Evolutionary conservation across 2,888 invertebrate species (phyloP).

Genomic region (Eugnorisma glareosa): DNA sequence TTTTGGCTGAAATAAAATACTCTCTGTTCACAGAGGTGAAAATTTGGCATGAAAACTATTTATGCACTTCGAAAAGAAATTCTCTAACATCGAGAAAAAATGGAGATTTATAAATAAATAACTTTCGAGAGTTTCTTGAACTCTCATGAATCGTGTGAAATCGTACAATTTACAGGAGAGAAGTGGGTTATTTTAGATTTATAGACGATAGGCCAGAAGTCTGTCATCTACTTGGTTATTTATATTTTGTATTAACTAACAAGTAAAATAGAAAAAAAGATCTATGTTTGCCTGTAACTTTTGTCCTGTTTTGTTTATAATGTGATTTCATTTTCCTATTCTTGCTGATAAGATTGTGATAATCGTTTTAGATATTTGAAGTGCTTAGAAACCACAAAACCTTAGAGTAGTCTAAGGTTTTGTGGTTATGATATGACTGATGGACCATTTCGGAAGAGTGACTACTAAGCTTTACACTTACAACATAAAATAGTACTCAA

Average conservation of each 20-base stretch:
- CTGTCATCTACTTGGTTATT: constrained; percentile 7
- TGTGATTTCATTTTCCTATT: not conserved
- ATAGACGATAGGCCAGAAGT: not conserved
- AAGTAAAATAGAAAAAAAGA: not conserved
- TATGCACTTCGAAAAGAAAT: constrained; percentile 22
- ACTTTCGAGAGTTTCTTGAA: constrained; percentile 48
- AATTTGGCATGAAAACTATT: constrained; percentile 12
- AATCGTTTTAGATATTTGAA: not conserved
- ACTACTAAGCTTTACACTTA: not conserved
- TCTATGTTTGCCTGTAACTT: not conserved
- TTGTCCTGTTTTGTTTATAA: not conserved
- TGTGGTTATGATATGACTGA: not conserved
- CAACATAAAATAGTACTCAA: constrained; percentile 11
- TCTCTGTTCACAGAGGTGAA: constrained; percentile 4
- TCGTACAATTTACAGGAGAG: constrained; percentile 6
- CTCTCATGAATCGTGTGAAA: constrained; percentile 29
- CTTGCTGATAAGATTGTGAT: not conserved
- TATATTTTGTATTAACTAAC: not conserved
- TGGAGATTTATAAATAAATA: constrained; percentile 39
- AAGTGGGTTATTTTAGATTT: constrained; percentile 26
- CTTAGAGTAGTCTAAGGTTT: not conserved
- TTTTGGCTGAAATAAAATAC: not conserved
- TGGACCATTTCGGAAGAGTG: not conserved
- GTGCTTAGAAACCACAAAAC: too few relatives aligned
- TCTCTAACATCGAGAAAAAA: constrained; percentile 10